Base-by-base conservation (phyloP, 2,888 invertebrate genomes). In the Acrocyrtus sp. region DNA sequence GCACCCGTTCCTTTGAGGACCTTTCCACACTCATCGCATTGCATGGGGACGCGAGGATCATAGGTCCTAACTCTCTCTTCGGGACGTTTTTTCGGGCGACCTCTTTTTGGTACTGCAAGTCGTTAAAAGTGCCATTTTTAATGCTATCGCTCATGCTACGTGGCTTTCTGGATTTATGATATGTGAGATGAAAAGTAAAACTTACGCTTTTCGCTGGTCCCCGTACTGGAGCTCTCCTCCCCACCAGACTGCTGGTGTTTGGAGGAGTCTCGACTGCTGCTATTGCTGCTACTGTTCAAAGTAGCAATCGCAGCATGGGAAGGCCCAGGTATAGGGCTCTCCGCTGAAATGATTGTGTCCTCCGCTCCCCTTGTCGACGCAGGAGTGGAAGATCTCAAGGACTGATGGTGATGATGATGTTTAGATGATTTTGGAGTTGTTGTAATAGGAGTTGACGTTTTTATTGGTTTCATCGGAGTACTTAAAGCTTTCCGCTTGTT, bases 11-110 rank as follows among this genome's bases (percentile, higher is more conserved):
- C 77, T 54, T 77, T 77, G 41, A 77, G 69, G 21, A 77, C 73
- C 41, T 77, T 77, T 5, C 77, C 77, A 66, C 77, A 77, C 50
- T 77, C 75, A 45, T 77, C 77, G 57, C 77, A 77, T 48, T 75
- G 75, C 67, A 75, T 70, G 8, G 77, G 77, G n/a, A 74, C 74
- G n/a, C 74, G 51, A 10, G 77, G 77, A 50, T 77, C 77, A 41
- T 77, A 77, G 17, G 77, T 77, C 53, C 74, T 50, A 51, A 77
- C 74, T 53, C 77, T 68, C 41, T 77, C 77, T 72, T 75, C 74
- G 8, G 77, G 77, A 50, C 69, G 63, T 54, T 77, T 77, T 67
- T 77, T 77, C 41, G 77, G 77, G 51, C 77, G 73, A 65, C 77
- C 77, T 51, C 77, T 51, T 65, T 77, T 77, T 34, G 77, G 74